Percentiles rank a stretch among this genome's conserved stretches.
These are phyloP conservation scores for Panthera uncia DNA, from an alignment of 2,113 vertebrate genomes.

Conservation along the genomic window DNA sequence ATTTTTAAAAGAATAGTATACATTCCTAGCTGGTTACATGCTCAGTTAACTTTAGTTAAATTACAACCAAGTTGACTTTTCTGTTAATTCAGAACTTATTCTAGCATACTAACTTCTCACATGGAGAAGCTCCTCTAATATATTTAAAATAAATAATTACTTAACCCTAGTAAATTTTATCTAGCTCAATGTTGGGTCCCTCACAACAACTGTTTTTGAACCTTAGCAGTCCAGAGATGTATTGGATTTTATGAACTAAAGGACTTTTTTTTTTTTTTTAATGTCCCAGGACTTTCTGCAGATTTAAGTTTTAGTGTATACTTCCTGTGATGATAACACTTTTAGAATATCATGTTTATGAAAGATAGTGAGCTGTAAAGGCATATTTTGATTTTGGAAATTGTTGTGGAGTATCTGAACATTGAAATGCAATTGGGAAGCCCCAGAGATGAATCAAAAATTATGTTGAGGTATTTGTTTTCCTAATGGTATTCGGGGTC, in stretches of 20 bases:
- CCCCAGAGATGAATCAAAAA: background rate
- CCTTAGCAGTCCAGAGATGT: background rate
- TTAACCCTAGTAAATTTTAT: background rate
- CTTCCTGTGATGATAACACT: background rate
- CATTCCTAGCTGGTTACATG: constrained; percentile 61
- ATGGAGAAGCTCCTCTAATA: background rate
- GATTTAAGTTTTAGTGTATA: constrained; percentile 6
- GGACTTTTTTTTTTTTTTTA: background rate
- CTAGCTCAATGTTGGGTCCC: background rate
- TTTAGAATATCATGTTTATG: constrained; percentile 18
- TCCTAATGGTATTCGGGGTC: background rate
- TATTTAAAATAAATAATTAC: background rate
- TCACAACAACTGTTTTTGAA: background rate
- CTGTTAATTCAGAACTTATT: constrained; percentile 51
- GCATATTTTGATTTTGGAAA: constrained; percentile 11
- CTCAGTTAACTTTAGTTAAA: constrained; percentile 73
- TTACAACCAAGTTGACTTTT: constrained; percentile 47
- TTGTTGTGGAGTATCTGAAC: background rate
- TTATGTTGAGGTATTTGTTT: background rate
- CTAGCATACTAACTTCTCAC: background rate
- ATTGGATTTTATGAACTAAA: constrained; percentile 30
- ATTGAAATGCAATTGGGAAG: background rate
- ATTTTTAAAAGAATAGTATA: constrained; percentile 17
- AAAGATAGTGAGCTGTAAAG: background rate
- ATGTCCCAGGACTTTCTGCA: background rate